Evolutionary conservation across 2,113 vertebrate genomes (phyloP).

Genomic region (Gallinago jamesoni): DNA sequence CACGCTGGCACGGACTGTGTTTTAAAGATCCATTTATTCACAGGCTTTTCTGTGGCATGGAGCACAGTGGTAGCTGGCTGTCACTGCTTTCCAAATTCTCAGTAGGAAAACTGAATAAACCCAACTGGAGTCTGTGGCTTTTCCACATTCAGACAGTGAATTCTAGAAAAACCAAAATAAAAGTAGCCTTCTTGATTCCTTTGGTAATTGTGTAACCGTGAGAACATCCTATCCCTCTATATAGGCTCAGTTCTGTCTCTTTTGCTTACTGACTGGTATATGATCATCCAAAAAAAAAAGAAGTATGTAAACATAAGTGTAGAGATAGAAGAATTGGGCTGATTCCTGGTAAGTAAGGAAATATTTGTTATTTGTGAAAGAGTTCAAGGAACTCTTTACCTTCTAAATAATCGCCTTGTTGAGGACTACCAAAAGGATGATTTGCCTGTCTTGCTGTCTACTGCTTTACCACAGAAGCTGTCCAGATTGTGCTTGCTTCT

Average conservation of each 20-base stretch:
- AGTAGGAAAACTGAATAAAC: neutral
- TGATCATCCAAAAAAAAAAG: neutral
- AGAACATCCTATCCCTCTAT: rapidly evolving
- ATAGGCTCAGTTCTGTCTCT: neutral
- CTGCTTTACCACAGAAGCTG: neutral
- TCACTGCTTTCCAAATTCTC: neutral
- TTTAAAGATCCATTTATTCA: neutral
- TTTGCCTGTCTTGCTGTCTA: neutral
- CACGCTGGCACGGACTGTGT: neutral
- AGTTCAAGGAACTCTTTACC: neutral
- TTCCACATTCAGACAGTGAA: neutral
- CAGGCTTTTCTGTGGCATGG: neutral
- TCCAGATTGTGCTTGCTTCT: neutral
- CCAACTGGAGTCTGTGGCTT: neutral
- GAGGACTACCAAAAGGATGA: neutral
- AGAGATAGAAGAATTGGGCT: neutral
- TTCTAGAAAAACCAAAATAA: neutral
- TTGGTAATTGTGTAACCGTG: rapidly evolving
- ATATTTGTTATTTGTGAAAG: neutral
- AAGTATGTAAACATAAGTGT: neutral
- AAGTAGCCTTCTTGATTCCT: neutral
- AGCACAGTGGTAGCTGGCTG: neutral
- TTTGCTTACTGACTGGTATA: neutral
- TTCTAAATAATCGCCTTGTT: neutral
- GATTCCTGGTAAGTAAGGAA: neutral